phyloP scores from a whole-genome alignment of 2,888 invertebrate genomes.

The Didymodactylos carnosus region DNA sequence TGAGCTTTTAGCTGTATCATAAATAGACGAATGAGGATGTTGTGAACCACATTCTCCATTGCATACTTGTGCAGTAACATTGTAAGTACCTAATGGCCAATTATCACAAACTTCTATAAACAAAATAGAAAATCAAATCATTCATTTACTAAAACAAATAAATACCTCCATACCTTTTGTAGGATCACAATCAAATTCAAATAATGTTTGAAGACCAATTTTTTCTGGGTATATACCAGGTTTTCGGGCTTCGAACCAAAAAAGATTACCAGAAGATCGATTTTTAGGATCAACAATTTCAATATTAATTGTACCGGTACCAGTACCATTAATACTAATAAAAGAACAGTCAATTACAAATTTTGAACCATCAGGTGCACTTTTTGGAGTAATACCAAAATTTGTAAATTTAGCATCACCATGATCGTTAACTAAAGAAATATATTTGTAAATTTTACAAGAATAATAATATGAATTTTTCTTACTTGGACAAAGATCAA shows the following conservation, averaged over 20 bases:
- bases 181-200: slow-evolving; percentile 25
- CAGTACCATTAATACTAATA: slow-evolving; percentile 22
- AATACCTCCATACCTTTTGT: slow-evolving; percentile 17
- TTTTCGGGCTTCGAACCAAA: slow-evolving; percentile 20
- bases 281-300: slow-evolving; percentile 21
- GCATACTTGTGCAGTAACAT: slow-evolving; percentile 23
- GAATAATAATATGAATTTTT: not conserved
- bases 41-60: slow-evolving; percentile 27
- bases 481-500: slow-evolving; percentile 19
- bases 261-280: slow-evolving; percentile 21
- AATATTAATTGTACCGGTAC: slow-evolving; percentile 22
- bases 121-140: not conserved
- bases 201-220: slow-evolving; percentile 21
- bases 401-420: slow-evolving; percentile 23
- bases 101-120: slow-evolving; percentile 20
- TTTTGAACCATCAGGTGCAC: slow-evolving; percentile 21
- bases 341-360: slow-evolving; percentile 17
- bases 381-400: slow-evolving; percentile 18
- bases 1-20: slow-evolving; percentile 19
- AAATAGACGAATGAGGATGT: slow-evolving; percentile 24
- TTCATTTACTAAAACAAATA: not conserved
- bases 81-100: slow-evolving; percentile 26
- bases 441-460: not conserved
- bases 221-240: slow-evolving; percentile 20
- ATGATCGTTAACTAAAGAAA: slow-evolving; percentile 18